phyloP scores from a whole-genome alignment of 2,888 invertebrate species.

The Tyria jacobaeae region DNA sequence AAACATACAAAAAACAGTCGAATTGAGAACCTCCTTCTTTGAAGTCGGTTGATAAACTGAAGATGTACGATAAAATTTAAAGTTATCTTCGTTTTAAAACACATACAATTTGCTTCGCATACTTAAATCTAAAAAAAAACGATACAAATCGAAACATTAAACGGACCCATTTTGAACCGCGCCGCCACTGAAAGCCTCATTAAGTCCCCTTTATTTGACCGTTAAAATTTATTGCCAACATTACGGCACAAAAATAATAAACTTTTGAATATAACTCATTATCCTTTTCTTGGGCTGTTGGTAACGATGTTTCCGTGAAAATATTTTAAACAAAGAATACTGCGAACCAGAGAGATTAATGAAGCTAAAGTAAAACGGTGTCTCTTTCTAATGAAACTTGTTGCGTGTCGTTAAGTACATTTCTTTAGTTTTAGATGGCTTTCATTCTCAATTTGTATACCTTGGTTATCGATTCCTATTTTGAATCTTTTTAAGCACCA shows the following conservation, averaged over 20 bases:
- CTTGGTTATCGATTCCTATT: no score
- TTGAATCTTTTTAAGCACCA: no score
- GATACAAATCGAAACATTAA: conserved; percentile 24
- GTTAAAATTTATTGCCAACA: conserved; percentile 31
- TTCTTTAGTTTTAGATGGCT: neutral
- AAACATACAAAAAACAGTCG: no score
- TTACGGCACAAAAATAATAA: conserved; percentile 34
- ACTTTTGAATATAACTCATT: conserved; percentile 36
- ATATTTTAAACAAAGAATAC: conserved; percentile 44
- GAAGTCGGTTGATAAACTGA: no score
- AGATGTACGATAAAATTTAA: neutral
- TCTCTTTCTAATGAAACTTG: conserved; percentile 41
- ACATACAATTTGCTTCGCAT: conserved; percentile 15
- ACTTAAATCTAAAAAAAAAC: conserved; percentile 21
- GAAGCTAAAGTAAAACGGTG: conserved; percentile 57
- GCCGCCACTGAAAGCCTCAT: conserved; percentile 15
- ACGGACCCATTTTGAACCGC: conserved; percentile 14
- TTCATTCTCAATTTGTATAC: no score
- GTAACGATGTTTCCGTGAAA: conserved; percentile 39
- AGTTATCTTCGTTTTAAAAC: conserved; percentile 5
- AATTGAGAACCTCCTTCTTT: no score
- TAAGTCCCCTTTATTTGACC: conserved; percentile 23
- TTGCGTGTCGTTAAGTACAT: neutral
- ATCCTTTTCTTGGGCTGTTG: conserved; percentile 33
- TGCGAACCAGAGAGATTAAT: conserved; percentile 59